Percentiles rank a stretch among this genome's conserved stretches.
Conservation (phyloP, 2,113 vertebrate genomes). For the Menidia beryllina region DNA sequence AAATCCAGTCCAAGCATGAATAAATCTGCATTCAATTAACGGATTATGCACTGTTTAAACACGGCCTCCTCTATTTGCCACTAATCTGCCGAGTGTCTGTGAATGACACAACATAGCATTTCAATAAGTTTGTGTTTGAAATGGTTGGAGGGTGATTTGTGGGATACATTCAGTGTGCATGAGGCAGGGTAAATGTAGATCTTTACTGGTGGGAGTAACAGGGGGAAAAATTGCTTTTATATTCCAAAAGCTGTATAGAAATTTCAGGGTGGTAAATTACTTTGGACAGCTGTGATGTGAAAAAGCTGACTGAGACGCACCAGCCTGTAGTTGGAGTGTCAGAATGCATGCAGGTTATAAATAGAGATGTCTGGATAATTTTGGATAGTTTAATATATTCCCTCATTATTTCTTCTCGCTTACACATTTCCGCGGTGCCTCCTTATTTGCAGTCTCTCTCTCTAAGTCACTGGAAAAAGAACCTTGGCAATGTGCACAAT, state of each 20-base stretch:
- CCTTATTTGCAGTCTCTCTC: constrained; percentile 3
- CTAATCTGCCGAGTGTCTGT: constrained; percentile 79
- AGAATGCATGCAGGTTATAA: constrained; percentile 39
- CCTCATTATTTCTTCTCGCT: constrained; percentile 31
- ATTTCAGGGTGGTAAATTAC: constrained; percentile 66
- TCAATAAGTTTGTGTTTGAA: constrained; percentile 47
- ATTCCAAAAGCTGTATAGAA: constrained; percentile 46
- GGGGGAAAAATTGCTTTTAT: constrained; percentile 44
- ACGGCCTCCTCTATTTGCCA: constrained; percentile 69
- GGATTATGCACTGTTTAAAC: constrained; percentile 84
- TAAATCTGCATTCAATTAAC: constrained; percentile 87
- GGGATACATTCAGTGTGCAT: constrained; percentile 11
- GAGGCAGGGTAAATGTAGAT: constrained; percentile 15
- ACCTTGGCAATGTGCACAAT: not conserved
- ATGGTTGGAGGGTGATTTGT: constrained; percentile 33
- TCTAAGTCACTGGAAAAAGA: not conserved
- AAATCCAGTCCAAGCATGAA: constrained; percentile 81
- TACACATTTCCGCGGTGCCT: constrained; percentile 27
- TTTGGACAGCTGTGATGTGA: constrained; percentile 51
- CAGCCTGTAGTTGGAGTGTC: constrained; percentile 52
- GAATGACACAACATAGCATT: constrained; percentile 56
- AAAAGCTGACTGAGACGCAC: constrained; percentile 37
- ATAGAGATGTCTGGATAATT: constrained; percentile 31
- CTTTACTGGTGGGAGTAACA: constrained; percentile 21
- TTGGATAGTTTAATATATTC: constrained; percentile 33